Conservation (phyloP, 2,888 invertebrate genomes). For the Neoscelio sp. region DNA sequence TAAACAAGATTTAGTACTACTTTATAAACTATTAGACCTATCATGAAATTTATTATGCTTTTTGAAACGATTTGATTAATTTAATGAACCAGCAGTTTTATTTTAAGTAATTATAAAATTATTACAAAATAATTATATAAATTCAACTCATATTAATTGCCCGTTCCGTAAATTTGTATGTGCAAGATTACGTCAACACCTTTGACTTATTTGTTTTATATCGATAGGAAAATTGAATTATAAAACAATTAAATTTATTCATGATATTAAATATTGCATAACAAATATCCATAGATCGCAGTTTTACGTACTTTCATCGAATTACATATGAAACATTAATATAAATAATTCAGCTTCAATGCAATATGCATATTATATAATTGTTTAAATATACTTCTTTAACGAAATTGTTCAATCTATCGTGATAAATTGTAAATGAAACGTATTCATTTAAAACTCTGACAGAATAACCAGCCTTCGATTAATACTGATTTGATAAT, state of each 20-base stretch:
- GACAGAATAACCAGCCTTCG: background rate
- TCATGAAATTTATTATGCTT: slow-evolving; percentile 13
- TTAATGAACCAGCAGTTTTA: slow-evolving; percentile 10
- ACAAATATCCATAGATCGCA: background rate
- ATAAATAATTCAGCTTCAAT: background rate
- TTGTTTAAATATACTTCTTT: background rate
- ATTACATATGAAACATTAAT: background rate
- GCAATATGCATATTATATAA: background rate
- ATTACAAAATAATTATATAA: slow-evolving; percentile 36
- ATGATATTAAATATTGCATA: slow-evolving; percentile 2
- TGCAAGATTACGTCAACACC: slow-evolving; percentile 11
- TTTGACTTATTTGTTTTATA: background rate
- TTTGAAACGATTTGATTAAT: slow-evolving; percentile 14
- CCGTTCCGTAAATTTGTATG: slow-evolving; percentile 3
- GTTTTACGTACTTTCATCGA: background rate
- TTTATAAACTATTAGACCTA: slow-evolving; percentile 6
- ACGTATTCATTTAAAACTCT: background rate
- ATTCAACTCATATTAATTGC: slow-evolving; percentile 3
- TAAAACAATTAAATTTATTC: slow-evolving; percentile 29
- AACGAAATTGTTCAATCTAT: no score
- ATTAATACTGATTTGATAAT: no score
- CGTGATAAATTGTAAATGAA: background rate
- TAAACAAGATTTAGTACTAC: slow-evolving; percentile 5
- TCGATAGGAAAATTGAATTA: slow-evolving; percentile 24
- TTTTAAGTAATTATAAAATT: slow-evolving; percentile 23